These are phyloP conservation scores for Platysteira castanea DNA, from an alignment of 2,113 vertebrate genomes.

Conservation along the genomic window DNA sequence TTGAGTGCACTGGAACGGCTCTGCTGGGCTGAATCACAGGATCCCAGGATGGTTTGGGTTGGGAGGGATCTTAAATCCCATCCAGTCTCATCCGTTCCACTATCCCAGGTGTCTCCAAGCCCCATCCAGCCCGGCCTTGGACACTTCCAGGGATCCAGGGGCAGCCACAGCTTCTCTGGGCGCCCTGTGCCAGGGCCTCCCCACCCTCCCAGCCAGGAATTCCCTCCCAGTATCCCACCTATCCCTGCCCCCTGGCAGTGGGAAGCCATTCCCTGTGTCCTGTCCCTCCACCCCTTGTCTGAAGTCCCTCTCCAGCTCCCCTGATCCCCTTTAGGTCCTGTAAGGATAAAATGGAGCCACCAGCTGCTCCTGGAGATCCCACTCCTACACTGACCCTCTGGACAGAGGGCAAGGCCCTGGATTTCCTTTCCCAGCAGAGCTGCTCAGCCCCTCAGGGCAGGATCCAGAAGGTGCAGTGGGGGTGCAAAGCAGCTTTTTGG, in stretches of 20 bases:
- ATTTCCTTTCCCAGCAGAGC: background rate
- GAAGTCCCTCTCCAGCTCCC: background rate
- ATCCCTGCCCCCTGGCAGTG: background rate
- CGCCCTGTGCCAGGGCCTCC: rapidly evolving
- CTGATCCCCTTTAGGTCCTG: background rate
- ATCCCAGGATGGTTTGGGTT: background rate
- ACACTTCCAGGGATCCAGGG: background rate
- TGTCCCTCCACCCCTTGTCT: background rate
- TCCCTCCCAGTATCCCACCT: background rate
- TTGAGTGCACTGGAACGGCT: background rate
- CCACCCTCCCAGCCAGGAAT: rapidly evolving
- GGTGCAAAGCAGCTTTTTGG: background rate
- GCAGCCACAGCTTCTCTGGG: background rate
- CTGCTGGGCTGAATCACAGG: background rate
- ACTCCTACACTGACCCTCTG: background rate
- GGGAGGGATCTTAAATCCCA: background rate
- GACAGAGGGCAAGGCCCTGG: background rate
- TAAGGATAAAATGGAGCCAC: background rate
- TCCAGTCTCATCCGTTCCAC: rapidly evolving
- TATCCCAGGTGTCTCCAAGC: rapidly evolving
- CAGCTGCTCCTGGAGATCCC: background rate
- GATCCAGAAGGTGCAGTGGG: background rate
- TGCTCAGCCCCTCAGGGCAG: background rate
- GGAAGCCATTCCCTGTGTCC: background rate
- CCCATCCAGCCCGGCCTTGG: rapidly evolving